Conservation (phyloP, 1,140 invertebrate species). For the Harlomillsia oculata region DNA sequence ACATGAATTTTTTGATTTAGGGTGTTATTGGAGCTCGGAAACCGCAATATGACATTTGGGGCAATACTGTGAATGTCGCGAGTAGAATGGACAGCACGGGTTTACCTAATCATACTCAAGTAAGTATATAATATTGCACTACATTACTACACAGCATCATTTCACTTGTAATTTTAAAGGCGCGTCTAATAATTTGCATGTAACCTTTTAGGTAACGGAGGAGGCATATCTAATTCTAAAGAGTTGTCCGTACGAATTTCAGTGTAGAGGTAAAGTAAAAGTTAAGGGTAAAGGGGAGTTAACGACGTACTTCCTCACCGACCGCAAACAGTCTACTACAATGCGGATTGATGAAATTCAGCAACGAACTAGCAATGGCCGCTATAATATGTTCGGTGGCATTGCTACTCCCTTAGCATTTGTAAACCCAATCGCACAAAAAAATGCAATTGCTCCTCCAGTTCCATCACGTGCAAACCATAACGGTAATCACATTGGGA, state of each 20-base stretch:
- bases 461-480: slow-evolving; percentile 17
- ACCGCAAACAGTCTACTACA: slow-evolving; percentile 52
- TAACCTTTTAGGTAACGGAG: slow-evolving; percentile 72
- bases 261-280: slow-evolving; percentile 75
- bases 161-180: no score
- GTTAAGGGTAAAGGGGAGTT: slow-evolving; percentile 90
- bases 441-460: slow-evolving; percentile 45
- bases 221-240: slow-evolving; percentile 65
- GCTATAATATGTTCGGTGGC: slow-evolving; percentile 51
- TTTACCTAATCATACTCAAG: slow-evolving; percentile 70
- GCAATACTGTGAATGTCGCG: slow-evolving; percentile 89
- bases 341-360: slow-evolving; percentile 47
- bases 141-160: no score
- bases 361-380: slow-evolving; percentile 25
- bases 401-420: slow-evolving; percentile 58
- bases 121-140: slow-evolving; percentile 35
- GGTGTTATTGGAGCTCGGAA: slow-evolving; percentile 89
- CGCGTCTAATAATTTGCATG: no score
- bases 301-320: slow-evolving; percentile 80
- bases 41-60: slow-evolving; percentile 94
- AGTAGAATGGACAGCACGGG: slow-evolving; percentile 81
- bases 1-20: slow-evolving; percentile 82
- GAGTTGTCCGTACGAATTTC: slow-evolving; percentile 62
- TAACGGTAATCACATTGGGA: slow-evolving; percentile 6
- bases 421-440: slow-evolving; percentile 40